Evolutionary conservation across 2,888 invertebrate genomes (phyloP), one percentile per base, ranked within the genome.

Genomic region (Scaeva pyrastri): DNA sequence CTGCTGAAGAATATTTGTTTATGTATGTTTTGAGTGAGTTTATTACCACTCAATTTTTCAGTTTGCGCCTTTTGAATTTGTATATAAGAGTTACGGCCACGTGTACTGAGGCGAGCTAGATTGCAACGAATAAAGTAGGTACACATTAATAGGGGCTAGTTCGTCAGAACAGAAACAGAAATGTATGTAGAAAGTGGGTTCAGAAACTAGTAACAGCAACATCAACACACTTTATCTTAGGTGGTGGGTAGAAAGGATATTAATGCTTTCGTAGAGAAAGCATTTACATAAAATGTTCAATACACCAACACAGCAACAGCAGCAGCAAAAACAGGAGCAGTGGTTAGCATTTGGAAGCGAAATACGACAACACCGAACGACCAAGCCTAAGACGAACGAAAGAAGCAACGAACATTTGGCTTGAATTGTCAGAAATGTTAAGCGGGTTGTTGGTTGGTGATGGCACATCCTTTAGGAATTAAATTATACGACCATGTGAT

Each of bases 91-190:
- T 41, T 43, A 23, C 52, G 52, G 48, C 41, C 45, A 45, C 31
- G 62, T 55, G 68, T 5, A 0, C 4, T n/a, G 41, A 12, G 23
- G 62, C 52, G 50, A 48, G 64, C 55, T 36, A 19, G 2, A 74
- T 48, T 79, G 81, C 64, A 77, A 83, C 77, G 74, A 75, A 81
- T 75, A 82, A 75, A 78, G 88, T 48, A 66, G 66, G 31, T 88
- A 88, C 85, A 84, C 82, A 87, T 89, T 88, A 88, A 88, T 88
- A 85, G 86, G 89, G 89, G 90, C 85, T 89, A 87, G 84, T 84
- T 89, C 90, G 90, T 91, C 90, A 90, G 90, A 90, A 66, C 36
- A 68, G 50, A 68, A 68, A 50, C 66, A 82, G 64, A 82, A 86
- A 86, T 82, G 82, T 86, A 86, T 82, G 86, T 74, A 73, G 81